These are phyloP conservation scores for Hirtodrosophila histrioides DNA, from an alignment of 2,888 invertebrate species.

Conservation along the genomic window DNA sequence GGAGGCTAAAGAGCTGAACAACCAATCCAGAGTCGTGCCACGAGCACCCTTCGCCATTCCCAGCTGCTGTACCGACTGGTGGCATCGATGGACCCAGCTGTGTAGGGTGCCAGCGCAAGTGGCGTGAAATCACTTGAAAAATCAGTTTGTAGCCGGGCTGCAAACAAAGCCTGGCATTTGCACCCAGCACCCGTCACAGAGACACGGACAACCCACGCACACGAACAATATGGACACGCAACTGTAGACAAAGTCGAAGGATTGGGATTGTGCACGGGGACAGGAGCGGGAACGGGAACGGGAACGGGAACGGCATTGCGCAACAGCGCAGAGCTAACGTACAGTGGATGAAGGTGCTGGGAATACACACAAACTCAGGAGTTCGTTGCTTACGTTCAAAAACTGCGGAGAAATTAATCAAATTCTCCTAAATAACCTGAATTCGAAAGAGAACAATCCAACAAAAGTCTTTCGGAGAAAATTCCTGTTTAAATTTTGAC, in stretches of 20 bases:
- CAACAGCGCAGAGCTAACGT: slow-evolving; percentile 16
- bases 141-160: slow-evolving; percentile 48
- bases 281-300: slow-evolving; percentile 8
- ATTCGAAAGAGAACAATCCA: no score
- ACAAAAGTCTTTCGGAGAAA: no score
- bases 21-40: neutral
- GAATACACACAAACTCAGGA: no score
- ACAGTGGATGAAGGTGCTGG: slow-evolving; percentile 21
- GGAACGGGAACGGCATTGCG: slow-evolving; percentile 30
- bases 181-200: slow-evolving; percentile 29
- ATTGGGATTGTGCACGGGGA: slow-evolving; percentile 16
- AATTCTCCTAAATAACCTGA: no score
- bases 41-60: slow-evolving; percentile 8
- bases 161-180: slow-evolving; percentile 55
- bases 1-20: neutral
- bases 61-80: neutral
- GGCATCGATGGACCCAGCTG: slow-evolving; percentile 15
- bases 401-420: no score
- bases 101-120: slow-evolving; percentile 42
- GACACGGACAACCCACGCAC: slow-evolving; percentile 3
- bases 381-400: no score
- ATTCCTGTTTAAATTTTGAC: no score
- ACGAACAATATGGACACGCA: slow-evolving; percentile 58
- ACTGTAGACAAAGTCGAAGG: slow-evolving; percentile 41
- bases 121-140: slow-evolving; percentile 64